phyloP scores from a whole-genome alignment of 2,113 vertebrate species.

The Pagrus major region DNA sequence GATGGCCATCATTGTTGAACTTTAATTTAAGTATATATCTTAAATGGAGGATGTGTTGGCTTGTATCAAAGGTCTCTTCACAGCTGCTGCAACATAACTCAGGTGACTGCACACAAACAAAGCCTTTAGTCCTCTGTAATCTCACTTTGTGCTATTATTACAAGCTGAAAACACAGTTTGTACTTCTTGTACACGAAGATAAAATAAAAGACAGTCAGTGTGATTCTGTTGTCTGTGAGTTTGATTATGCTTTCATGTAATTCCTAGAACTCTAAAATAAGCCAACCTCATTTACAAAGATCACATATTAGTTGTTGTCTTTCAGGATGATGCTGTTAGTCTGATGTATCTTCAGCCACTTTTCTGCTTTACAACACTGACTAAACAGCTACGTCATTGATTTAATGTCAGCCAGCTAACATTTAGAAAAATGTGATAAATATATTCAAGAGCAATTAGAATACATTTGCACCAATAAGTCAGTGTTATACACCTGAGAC shows the following conservation, averaged over 20 bases:
- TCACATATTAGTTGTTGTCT: not conserved
- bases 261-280: not conserved
- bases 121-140: not conserved
- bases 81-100: slow-evolving; percentile 6
- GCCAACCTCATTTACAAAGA: not conserved
- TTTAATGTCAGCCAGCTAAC: slow-evolving; percentile 12
- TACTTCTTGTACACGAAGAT: not conserved
- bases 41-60: not conserved
- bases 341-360: not conserved
- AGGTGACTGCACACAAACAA: not conserved
- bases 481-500: not conserved
- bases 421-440: slow-evolving; percentile 24
- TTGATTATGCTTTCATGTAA: not conserved
- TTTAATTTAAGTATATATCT: not conserved
- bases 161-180: not conserved
- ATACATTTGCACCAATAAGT: not conserved
- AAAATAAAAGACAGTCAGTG: not conserved
- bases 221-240: not conserved
- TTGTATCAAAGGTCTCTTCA: not conserved
- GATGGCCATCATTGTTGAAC: not conserved
- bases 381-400: slow-evolving; percentile 1
- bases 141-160: not conserved
- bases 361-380: not conserved
- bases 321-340: not conserved
- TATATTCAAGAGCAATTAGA: slow-evolving; percentile 29